Percentiles rank a stretch among this genome's conserved stretches.
phyloP scores from a whole-genome alignment of 2,888 invertebrate genomes.

The Lepidocyrtinus sp. region DNA sequence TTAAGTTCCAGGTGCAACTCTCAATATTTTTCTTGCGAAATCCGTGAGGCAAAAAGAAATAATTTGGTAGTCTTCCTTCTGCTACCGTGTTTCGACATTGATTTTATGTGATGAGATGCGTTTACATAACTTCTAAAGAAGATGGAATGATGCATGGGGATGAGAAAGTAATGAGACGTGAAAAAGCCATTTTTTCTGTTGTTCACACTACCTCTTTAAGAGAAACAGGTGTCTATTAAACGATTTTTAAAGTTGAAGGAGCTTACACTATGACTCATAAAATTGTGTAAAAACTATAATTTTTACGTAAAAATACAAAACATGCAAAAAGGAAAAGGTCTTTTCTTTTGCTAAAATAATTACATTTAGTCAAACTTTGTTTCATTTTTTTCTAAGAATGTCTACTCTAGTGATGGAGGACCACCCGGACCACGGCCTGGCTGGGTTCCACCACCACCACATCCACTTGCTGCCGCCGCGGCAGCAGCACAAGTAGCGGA shows the following conservation, averaged over 20 bases:
- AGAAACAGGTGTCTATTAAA: conserved; percentile 16
- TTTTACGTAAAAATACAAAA: background rate
- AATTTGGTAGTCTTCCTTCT: background rate
- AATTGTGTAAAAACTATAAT: background rate
- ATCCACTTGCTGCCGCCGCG: conserved; percentile 51
- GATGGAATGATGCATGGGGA: conserved; percentile 1
- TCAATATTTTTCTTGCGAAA: conserved; percentile 22
- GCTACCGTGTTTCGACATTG: background rate
- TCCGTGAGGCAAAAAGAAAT: conserved; percentile 30
- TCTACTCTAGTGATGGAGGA: conserved; percentile 73
- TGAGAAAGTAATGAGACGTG: conserved; percentile 16
- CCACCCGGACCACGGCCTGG: conserved; percentile 68
- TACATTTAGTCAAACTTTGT: background rate
- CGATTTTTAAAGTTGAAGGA: conserved; percentile 5
- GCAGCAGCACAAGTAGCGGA: conserved; percentile 58
- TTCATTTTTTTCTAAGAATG: conserved; percentile 80
- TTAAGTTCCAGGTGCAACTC: conserved; percentile 47
- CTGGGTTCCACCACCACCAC: conserved; percentile 60
- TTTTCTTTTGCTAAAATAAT: no score
- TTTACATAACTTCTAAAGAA: background rate
- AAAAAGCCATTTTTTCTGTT: background rate
- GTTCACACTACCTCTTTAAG: background rate
- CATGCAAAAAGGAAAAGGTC: background rate
- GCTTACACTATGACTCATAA: background rate
- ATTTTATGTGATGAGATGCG: background rate